Evolutionary conservation across 2,888 invertebrate genomes (phyloP).

Genomic region (Tenthredo scrophulariae): DNA sequence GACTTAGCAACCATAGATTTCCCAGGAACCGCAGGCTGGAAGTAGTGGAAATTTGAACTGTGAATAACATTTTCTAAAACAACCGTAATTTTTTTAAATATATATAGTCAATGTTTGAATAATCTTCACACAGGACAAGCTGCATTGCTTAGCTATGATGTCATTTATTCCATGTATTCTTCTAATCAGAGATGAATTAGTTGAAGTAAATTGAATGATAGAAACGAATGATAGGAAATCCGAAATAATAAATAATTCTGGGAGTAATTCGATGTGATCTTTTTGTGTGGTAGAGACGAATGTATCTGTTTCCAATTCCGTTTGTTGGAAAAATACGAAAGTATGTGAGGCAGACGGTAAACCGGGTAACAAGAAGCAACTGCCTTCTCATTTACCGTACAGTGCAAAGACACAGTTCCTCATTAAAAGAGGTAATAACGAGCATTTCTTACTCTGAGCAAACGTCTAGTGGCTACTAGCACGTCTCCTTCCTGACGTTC

Average conservation of each 20-base stretch:
- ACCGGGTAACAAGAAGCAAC: slow-evolving; percentile 13
- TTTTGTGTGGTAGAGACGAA: not conserved
- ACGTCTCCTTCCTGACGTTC: slow-evolving; percentile 60
- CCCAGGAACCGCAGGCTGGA: slow-evolving; percentile 60
- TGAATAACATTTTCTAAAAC: not conserved
- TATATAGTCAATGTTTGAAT: not conserved
- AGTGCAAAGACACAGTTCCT: slow-evolving; percentile 32
- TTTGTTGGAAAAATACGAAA: slow-evolving; percentile 1
- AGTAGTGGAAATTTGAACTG: not conserved
- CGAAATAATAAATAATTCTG: slow-evolving; percentile 1
- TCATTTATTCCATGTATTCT: not conserved
- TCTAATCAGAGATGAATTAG: not conserved
- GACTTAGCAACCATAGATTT: slow-evolving; percentile 56
- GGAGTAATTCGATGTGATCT: not conserved
- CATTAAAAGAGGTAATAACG: slow-evolving; percentile 44
- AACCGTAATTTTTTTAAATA: not conserved
- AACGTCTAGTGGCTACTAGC: slow-evolving; percentile 56
- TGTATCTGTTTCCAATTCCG: slow-evolving; percentile 7
- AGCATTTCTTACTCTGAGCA: slow-evolving; percentile 62
- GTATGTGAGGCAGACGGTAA: not conserved
- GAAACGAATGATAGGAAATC: slow-evolving; percentile 7
- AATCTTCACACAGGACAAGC: not conserved
- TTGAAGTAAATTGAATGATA: not conserved
- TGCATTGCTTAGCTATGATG: not conserved
- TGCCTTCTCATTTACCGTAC: slow-evolving; percentile 21